Evolutionary conservation across 2,113 vertebrate genomes (phyloP).

Genomic region (Capreolus pygargus): DNA sequence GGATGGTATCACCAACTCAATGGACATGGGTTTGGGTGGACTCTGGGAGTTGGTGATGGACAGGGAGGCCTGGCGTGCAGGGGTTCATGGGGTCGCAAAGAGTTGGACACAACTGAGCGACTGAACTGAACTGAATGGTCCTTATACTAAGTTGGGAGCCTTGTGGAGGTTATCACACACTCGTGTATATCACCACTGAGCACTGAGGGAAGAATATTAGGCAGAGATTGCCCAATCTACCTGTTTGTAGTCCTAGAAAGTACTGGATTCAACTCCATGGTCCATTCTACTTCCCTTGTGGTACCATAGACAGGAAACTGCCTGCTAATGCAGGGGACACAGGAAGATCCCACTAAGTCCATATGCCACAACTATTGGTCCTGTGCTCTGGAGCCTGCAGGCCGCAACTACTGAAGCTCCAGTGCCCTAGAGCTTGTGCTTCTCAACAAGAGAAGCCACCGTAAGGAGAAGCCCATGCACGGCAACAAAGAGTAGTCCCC

Average conservation of each 20-base stretch:
- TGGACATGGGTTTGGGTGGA: no score
- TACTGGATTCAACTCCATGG: background rate
- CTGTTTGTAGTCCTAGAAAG: background rate
- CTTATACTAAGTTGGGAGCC: background rate
- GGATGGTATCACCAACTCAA: no score
- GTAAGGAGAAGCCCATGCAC: background rate
- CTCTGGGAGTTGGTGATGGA: no score
- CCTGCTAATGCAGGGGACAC: background rate
- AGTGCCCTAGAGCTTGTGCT: background rate
- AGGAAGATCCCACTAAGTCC: background rate
- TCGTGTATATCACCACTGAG: background rate
- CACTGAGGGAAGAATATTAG: background rate
- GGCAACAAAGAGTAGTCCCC: background rate
- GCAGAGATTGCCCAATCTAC: background rate
- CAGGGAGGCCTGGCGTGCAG: no score
- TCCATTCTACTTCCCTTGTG: background rate
- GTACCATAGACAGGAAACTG: background rate
- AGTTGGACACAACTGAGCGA: no score
- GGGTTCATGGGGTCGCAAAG: no score
- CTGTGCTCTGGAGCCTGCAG: background rate
- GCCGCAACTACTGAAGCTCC: background rate
- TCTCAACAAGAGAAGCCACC: background rate
- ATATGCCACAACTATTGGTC: background rate
- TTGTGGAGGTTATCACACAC: background rate
- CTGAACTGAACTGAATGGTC: background rate